Evolutionary conservation across 2,888 invertebrate genomes (phyloP).

Genomic region (Eupithecia tripunctaria): DNA sequence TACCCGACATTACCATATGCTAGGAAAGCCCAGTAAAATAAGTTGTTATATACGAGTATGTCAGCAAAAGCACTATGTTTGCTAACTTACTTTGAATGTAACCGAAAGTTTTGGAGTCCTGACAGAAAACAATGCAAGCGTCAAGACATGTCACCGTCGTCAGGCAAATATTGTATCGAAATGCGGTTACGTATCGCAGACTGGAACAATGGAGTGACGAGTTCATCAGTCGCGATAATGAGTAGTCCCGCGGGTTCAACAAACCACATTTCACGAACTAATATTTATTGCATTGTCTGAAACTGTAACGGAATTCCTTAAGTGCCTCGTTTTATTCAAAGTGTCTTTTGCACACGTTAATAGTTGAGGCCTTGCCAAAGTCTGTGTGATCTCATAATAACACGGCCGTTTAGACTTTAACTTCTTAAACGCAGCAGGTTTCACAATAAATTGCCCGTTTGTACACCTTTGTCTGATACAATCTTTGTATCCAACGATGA

Average conservation of each 20-base stretch:
- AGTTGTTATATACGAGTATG: no score
- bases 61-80: not conserved
- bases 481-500: slow-evolving; percentile 24
- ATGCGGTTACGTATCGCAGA: slow-evolving; percentile 59
- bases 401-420: not conserved
- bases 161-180: slow-evolving; percentile 37
- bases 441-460: not conserved
- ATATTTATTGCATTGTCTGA: slow-evolving; percentile 65
- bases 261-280: slow-evolving; percentile 78
- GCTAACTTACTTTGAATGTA: not conserved
- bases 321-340: slow-evolving; percentile 52
- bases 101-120: not conserved
- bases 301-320: slow-evolving; percentile 63
- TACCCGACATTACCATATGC: not conserved
- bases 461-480: slow-evolving; percentile 4
- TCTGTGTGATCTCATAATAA: slow-evolving; percentile 34
- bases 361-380: slow-evolving; percentile 62
- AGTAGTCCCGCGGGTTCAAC: slow-evolving; percentile 80
- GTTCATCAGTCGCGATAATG: slow-evolving; percentile 82
- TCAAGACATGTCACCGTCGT: slow-evolving; percentile 12
- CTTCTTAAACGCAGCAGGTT: not conserved
- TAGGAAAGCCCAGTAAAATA: not conserved
- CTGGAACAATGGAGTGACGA: slow-evolving; percentile 75
- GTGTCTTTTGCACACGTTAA: slow-evolving; percentile 57
- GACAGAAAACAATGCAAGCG: slow-evolving; percentile 3